A percentile compares a stretch with the other conserved stretches of the same genome.
These are phyloP conservation scores for Nemotelus pantherinus DNA, from an alignment of 2,888 invertebrate species.

Conservation along the genomic window DNA sequence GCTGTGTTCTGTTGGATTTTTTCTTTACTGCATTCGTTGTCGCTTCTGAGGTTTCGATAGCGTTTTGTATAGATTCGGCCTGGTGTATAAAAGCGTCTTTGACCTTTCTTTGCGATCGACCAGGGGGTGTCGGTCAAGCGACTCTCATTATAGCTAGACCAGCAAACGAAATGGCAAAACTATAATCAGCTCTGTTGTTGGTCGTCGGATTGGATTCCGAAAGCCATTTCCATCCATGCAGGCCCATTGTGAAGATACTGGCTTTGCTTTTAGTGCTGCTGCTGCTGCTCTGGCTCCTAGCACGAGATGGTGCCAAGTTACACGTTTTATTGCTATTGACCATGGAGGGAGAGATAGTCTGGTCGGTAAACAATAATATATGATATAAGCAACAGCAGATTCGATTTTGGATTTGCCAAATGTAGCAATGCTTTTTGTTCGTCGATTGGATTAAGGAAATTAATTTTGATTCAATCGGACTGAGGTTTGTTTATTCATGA, in stretches of 20 bases:
- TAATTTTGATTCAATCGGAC: neutral
- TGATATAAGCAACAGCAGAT: neutral
- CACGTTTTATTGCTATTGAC: too few relatives aligned
- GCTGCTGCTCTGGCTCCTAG: neutral
- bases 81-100: constrained; percentile 7
- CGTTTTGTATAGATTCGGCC: too few relatives aligned
- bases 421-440: neutral
- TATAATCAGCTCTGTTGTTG: neutral
- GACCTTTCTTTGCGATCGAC: neutral
- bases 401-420: neutral
- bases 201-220: neutral
- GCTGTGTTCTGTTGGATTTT: neutral
- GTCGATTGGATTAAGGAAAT: neutral
- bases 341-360: too few relatives aligned
- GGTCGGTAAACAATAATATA: neutral
- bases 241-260: neutral
- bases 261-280: neutral
- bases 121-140: neutral
- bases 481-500: neutral
- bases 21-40: neutral
- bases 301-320: too few relatives aligned
- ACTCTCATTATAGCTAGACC: constrained; percentile 28
- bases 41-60: too few relatives aligned
- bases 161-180: neutral
- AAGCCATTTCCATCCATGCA: neutral